phyloP scores from a whole-genome alignment of 2,113 vertebrate species.

The Oreochromis niloticus region DNA sequence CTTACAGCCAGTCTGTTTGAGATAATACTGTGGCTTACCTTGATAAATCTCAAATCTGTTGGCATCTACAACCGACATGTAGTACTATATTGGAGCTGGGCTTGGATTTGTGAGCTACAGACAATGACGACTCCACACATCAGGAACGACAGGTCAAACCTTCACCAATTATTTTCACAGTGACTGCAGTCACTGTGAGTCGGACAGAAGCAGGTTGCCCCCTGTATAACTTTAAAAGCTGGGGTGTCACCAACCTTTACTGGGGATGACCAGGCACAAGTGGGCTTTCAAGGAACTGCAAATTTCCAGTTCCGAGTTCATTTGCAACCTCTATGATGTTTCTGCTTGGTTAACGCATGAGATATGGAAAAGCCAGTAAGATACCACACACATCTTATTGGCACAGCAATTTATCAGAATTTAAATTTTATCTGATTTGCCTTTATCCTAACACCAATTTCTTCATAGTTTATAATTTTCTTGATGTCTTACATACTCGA shows the following conservation, averaged over 20 bases:
- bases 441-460: background rate
- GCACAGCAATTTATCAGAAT: background rate
- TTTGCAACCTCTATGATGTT: background rate
- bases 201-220: background rate
- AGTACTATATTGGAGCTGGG: background rate
- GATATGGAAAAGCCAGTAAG: background rate
- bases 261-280: background rate
- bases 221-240: background rate
- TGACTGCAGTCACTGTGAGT: background rate
- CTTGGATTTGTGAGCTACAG: background rate
- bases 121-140: background rate
- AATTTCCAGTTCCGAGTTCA: background rate
- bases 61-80: background rate
- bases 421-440: background rate
- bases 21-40: background rate
- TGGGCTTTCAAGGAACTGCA: background rate
- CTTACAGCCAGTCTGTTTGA: background rate
- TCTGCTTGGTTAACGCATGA: background rate
- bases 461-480: background rate
- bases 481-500: background rate
- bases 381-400: background rate
- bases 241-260: background rate
- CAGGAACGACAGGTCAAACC: background rate
- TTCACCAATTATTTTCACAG: background rate
- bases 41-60: background rate